Conservation (phyloP, 2,888 invertebrate species). For the Endotricha flammealis region DNA sequence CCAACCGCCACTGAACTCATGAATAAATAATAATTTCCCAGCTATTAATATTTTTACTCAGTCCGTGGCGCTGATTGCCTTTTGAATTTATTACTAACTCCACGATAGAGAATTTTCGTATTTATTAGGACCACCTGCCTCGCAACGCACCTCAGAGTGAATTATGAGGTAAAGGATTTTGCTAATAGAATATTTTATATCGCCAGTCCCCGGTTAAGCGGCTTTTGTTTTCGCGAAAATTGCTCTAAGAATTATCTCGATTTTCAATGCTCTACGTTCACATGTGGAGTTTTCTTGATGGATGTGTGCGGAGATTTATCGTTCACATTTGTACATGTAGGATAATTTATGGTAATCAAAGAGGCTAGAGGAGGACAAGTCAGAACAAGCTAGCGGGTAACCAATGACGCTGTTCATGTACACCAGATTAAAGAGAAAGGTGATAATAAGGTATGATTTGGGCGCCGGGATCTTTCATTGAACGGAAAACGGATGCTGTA, state of each 20-base stretch:
- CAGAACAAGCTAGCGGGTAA: too few relatives aligned
- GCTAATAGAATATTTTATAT: slow-evolving; percentile 77
- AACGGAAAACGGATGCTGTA: too few relatives aligned
- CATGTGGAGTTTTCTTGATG: too few relatives aligned
- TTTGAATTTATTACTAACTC: slow-evolving; percentile 77
- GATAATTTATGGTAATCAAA: too few relatives aligned
- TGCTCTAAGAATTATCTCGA: slow-evolving; percentile 25
- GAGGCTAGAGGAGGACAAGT: too few relatives aligned
- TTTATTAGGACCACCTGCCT: slow-evolving; percentile 77
- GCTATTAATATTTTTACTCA: slow-evolving; percentile 77
- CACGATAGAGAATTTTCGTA: slow-evolving; percentile 72
- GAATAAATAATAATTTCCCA: slow-evolving; percentile 76
- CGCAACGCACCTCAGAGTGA: slow-evolving; percentile 60
- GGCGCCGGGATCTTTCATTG: too few relatives aligned
- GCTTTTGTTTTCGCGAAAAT: slow-evolving; percentile 47
- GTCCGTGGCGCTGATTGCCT: slow-evolving; percentile 76
- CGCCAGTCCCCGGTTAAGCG: slow-evolving; percentile 49
- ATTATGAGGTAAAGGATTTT: slow-evolving; percentile 67
- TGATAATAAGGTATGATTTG: too few relatives aligned
- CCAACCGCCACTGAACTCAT: slow-evolving; percentile 53
- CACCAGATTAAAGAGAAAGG: too few relatives aligned
- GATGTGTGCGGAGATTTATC: too few relatives aligned
- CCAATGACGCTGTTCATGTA: too few relatives aligned
- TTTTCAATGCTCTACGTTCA: too few relatives aligned
- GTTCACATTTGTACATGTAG: too few relatives aligned